These are phyloP conservation scores for Eulemur coronatus DNA, from an alignment of 2,797 vertebrate species.

Conservation along the genomic window DNA sequence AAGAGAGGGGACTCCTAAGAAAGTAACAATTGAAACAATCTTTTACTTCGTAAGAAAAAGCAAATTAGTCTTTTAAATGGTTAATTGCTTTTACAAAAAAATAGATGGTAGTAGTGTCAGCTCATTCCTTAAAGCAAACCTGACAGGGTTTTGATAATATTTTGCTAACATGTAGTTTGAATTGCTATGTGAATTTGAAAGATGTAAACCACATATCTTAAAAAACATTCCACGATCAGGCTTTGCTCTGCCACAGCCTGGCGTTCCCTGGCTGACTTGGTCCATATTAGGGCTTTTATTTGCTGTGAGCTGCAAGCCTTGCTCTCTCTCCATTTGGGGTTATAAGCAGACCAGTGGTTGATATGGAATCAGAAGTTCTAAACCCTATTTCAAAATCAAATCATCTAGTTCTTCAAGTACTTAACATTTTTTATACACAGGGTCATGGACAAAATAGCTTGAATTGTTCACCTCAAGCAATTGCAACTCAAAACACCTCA, in stretches of 20 bases:
- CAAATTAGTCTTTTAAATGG: not conserved
- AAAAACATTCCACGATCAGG: not conserved
- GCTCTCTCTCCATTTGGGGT: not conserved
- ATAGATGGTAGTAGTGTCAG: not conserved
- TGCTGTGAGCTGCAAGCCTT: not conserved
- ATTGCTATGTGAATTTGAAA: conserved; percentile 15
- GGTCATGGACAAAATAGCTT: conserved; percentile 44
- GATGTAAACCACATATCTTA: not conserved
- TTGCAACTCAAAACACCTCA: not conserved
- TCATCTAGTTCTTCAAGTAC: conserved; percentile 44
- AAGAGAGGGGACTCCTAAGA: not conserved
- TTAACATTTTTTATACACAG: conserved; percentile 46
- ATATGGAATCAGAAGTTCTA: conserved; percentile 31
- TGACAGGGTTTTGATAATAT: not conserved
- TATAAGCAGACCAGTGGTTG: conserved; percentile 1
- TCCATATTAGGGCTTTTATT: not conserved
- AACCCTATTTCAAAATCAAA: conserved; percentile 58
- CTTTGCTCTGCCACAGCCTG: not conserved
- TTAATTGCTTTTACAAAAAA: conserved; percentile 5
- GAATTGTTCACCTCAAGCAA: not conserved
- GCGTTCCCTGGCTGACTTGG: not conserved
- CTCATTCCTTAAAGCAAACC: conserved; percentile 7
- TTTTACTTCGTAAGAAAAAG: not conserved
- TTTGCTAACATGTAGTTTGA: conserved; percentile 20
- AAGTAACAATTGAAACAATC: not conserved